Percentiles rank a stretch among this genome's conserved stretches.
Conservation (phyloP, 2,797 vertebrate genomes). For the Paguma larvata region DNA sequence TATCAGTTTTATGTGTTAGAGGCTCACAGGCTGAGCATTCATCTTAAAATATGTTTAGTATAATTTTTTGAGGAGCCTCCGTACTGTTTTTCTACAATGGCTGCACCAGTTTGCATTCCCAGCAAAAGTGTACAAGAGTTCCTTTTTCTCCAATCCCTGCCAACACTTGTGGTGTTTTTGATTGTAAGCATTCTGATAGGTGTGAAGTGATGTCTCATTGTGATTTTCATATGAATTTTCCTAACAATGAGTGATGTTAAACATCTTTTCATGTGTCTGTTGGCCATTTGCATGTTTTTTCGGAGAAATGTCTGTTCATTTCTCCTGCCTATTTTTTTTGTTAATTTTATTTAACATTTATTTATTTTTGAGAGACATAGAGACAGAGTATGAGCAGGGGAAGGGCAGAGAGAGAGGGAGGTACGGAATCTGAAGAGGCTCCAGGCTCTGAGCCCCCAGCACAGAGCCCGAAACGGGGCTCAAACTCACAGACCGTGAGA, state of each 20-base stretch:
- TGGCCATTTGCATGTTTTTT: not conserved
- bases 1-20: not conserved
- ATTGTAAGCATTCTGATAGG: not conserved
- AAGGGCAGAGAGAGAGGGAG: no score
- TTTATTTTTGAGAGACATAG: no score
- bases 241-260: not conserved
- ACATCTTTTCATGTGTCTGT: not conserved
- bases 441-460: no score
- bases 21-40: not conserved
- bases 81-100: not conserved
- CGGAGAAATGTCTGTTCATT: not conserved
- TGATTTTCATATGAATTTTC: not conserved
- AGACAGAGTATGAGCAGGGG: no score
- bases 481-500: no score
- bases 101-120: not conserved
- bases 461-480: no score
- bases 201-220: not conserved
- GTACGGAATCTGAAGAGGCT: no score
- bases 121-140: not conserved
- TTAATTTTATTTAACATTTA: no score
- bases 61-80: not conserved
- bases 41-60: not conserved
- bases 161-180: not conserved
- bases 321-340: not conserved
- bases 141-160: not conserved